Evolutionary conservation across 1,140 invertebrate genomes (phyloP), one percentile per base, ranked within the genome.

Genomic region (Pentalonia nigronervosa): DNA sequence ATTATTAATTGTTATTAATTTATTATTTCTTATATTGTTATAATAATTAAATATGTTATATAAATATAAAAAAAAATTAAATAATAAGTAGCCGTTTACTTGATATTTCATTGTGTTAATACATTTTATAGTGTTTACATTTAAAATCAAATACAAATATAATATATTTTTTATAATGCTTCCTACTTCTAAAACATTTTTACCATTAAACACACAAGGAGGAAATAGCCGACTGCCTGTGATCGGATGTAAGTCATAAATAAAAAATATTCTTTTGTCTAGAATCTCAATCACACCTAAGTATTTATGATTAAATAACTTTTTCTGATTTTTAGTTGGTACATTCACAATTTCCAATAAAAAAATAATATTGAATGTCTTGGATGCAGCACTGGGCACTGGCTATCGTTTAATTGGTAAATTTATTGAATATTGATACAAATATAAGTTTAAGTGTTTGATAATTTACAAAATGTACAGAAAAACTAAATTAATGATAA

Each of bases 351-450:
- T 96, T 86, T 94, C 94, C 48, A 96, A 95, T 9, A 94, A 88
- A 93, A 94, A 95, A 84, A 93, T 95, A 50, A 96, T 96, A 93
- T 94, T 95, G 93, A 94, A 95, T 89, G 95, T 96, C 34, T 83
- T 96, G 11, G 95, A 96, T 94, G 95, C 95, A 94, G 95, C 96
- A 89, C 95, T 97, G 25, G 94, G 94, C 47, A 95, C 95, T 94
- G 96, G 96, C 45, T 97, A 96, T 94, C 95, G 96, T 94, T 95
- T 96, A 56, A 96, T 97, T 95, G 96, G 96, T 97, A 95, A 94
- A 94, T 88, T 50, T 2, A 50, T 41, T 17, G 48, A 88, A 34
- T 34, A 88, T 50, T 87, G 0, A n/a, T 30, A n/a, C 14, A 47
- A 48, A n/a, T 11, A 2, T 30, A n/a, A 30, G 30, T 67, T 14